phyloP scores from a whole-genome alignment of 2,797 vertebrate species.

The Pitangus sulphuratus region DNA sequence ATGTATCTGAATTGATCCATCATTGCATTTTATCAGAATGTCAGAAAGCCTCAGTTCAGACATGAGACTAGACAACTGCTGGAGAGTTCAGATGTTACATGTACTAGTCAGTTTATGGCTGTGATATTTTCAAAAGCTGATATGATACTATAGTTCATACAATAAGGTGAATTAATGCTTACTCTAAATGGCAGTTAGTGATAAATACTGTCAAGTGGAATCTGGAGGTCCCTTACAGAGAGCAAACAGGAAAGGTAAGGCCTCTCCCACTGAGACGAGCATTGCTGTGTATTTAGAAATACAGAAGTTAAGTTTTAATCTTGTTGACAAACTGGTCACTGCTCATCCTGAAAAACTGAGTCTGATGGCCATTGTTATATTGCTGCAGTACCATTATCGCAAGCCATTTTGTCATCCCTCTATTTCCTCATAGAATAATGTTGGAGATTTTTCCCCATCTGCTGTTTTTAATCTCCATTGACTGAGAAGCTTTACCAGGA shows the following conservation, averaged over 20 bases:
- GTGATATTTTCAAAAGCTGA: neutral
- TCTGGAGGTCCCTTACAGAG: neutral
- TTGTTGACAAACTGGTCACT: neutral
- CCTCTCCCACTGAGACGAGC: neutral
- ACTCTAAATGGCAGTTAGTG: neutral
- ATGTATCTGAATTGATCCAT: neutral
- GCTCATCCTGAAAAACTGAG: neutral
- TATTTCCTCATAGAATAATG: neutral
- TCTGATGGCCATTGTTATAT: neutral
- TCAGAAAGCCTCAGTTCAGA: neutral
- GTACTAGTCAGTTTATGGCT: neutral
- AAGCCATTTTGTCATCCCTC: neutral
- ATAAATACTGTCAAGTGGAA: neutral
- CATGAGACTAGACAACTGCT: neutral
- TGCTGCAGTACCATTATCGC: neutral
- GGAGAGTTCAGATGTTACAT: neutral
- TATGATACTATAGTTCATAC: neutral
- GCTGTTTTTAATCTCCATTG: neutral
- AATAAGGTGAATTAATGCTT: neutral
- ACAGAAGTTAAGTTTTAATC: neutral
- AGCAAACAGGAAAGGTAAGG: neutral
- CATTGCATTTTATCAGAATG: neutral
- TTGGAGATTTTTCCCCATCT: neutral
- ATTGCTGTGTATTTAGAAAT: neutral
- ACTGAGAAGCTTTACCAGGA: neutral